Conservation (phyloP, 2,888 invertebrate genomes). For the Morpho achilles region DNA sequence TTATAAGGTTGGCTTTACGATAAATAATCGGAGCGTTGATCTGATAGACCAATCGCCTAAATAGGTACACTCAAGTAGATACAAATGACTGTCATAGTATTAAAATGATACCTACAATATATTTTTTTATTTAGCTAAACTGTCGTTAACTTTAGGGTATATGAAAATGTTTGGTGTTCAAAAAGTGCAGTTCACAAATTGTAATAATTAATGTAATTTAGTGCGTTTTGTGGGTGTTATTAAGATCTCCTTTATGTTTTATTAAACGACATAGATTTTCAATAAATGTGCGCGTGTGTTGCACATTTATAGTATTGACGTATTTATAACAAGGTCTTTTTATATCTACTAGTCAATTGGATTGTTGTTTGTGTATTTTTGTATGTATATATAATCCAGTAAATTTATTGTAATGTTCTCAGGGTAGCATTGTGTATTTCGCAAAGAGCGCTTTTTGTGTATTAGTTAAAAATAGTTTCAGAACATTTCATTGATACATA, state of each 20-base stretch:
- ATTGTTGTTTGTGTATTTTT: no score
- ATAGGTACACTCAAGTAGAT: conserved; percentile 52
- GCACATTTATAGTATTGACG: conserved; percentile 4
- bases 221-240: conserved; percentile 48
- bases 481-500: no score
- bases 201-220: conserved; percentile 52
- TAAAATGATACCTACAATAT: conserved; percentile 47
- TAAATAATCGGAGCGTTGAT: conserved; percentile 13
- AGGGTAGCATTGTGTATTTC: no score
- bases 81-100: conserved; percentile 67
- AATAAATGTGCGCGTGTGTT: conserved; percentile 6
- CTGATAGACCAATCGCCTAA: conserved; percentile 56
- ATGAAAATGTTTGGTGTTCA: conserved; percentile 68
- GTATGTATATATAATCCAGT: no score
- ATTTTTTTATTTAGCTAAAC: conserved; percentile 77
- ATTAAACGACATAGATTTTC: conserved; percentile 8
- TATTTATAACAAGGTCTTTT: background rate
- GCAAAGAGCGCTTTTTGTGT: no score
- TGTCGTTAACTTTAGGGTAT: conserved; percentile 69
- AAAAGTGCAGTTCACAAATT: conserved; percentile 58
- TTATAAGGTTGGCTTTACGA: conserved; percentile 12
- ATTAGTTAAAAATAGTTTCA: no score
- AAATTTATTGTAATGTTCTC: no score
- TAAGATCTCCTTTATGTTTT: conserved; percentile 33
- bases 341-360: no score